Evolutionary conservation across 2,797 vertebrate species (phyloP).

Genomic region (Sparus aurata): DNA sequence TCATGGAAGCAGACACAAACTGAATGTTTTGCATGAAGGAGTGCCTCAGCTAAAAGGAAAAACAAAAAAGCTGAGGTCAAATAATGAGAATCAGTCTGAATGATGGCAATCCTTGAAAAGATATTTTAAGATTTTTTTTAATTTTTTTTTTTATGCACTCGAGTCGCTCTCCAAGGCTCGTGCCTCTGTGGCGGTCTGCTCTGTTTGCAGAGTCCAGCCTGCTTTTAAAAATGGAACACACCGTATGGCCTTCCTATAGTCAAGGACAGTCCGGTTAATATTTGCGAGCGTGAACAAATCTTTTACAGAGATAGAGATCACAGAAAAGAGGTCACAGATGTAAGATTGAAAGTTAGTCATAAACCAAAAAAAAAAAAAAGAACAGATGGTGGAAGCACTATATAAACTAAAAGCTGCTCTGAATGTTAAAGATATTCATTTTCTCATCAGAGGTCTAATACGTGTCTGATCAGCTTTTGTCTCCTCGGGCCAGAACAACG

Average conservation of each 20-base stretch:
- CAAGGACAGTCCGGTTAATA: conserved; percentile 7
- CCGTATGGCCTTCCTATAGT: conserved; percentile 20
- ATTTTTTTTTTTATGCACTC: neutral
- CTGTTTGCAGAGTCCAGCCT: conserved; percentile 17
- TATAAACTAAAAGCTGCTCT: neutral
- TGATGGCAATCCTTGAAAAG: neutral
- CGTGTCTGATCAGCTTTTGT: too few species aligned
- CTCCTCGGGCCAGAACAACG: too few species aligned
- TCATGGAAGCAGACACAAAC: neutral
- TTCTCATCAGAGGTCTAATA: too few species aligned
- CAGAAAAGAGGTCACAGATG: neutral
- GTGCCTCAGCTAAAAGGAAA: too few species aligned
- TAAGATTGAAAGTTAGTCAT: conserved; percentile 2
- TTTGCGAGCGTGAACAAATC: conserved; percentile 6
- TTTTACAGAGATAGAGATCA: conserved; percentile 12
- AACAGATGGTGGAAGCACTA: neutral
- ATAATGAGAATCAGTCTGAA: neutral
- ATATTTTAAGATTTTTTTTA: neutral
- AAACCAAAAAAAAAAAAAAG: neutral
- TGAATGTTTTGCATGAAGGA: too few species aligned
- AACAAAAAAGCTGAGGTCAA: neutral
- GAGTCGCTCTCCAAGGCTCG: conserved; percentile 2
- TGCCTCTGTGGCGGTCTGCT: neutral
- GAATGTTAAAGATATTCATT: conserved; percentile 11
- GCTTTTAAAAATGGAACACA: conserved; percentile 45